Evolutionary conservation across 1,140 invertebrate genomes (phyloP).

Genomic region (Hypothenemus hampei): DNA sequence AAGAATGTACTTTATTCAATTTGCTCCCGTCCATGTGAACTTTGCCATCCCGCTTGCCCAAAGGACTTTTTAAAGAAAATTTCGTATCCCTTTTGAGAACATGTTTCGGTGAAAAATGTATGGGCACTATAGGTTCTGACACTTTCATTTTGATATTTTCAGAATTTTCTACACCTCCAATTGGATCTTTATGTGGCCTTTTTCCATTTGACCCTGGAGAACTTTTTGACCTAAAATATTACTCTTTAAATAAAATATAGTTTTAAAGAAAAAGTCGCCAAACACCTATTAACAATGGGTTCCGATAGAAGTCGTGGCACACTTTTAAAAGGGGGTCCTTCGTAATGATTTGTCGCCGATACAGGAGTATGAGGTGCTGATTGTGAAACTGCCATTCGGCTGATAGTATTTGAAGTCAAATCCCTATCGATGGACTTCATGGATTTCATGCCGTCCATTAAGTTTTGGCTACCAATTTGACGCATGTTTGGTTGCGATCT

Average conservation of each 20-base stretch:
- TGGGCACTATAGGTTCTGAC: slow-evolving; percentile 30
- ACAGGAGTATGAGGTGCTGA: slow-evolving; percentile 45
- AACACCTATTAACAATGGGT: slow-evolving; percentile 36
- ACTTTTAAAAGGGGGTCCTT: slow-evolving; percentile 31
- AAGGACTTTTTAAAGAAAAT: slow-evolving; percentile 39
- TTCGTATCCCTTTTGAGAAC: slow-evolving; percentile 36
- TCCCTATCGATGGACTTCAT: slow-evolving; percentile 39
- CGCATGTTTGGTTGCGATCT: slow-evolving; percentile 45
- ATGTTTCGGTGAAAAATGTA: slow-evolving; percentile 42
- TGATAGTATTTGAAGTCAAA: slow-evolving; percentile 33
- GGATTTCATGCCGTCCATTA: slow-evolving; percentile 38
- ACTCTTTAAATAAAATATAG: too few relatives aligned
- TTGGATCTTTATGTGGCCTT: slow-evolving; percentile 3
- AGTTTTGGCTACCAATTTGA: slow-evolving; percentile 38
- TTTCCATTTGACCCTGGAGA: slow-evolving; percentile 13
- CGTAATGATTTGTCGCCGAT: slow-evolving; percentile 32
- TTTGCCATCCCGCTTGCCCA: slow-evolving; percentile 37
- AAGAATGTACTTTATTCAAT: slow-evolving; percentile 32
- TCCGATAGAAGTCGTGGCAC: slow-evolving; percentile 42
- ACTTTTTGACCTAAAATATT: slow-evolving; percentile 21
- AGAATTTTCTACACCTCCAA: background rate
- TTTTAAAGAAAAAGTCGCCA: too few relatives aligned
- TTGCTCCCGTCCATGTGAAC: slow-evolving; percentile 34
- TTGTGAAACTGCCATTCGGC: slow-evolving; percentile 39
- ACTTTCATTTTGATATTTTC: slow-evolving; percentile 29